Percentiles rank a stretch among this genome's conserved stretches.
Evolutionary conservation across 2,113 vertebrate species (phyloP).

Genomic region (Neolamprologus cancellatus): DNA sequence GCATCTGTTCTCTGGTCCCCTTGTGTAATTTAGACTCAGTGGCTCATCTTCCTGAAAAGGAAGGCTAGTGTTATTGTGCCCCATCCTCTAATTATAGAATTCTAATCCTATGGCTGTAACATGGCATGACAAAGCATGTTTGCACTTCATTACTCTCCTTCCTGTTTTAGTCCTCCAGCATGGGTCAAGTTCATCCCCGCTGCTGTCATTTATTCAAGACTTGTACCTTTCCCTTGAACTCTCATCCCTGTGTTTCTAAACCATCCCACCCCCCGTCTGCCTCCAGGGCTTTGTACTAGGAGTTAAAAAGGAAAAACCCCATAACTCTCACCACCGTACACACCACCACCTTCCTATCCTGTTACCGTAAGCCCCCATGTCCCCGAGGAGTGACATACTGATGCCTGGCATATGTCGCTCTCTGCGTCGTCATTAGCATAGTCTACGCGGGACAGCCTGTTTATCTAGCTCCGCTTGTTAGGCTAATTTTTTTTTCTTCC

Average conservation of each 20-base stretch:
- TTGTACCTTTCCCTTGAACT: conserved; percentile 37
- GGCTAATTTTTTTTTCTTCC: conserved; percentile 26
- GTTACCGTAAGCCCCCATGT: conserved; percentile 62
- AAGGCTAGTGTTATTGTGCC: conserved; percentile 58
- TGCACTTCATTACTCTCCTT: conserved; percentile 66
- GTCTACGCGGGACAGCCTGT: conserved; percentile 44
- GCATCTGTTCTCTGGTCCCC: conserved; percentile 50
- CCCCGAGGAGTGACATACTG: conserved; percentile 60
- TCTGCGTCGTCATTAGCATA: conserved; percentile 56
- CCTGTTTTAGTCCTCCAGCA: conserved; percentile 57
- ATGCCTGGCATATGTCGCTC: conserved; percentile 68
- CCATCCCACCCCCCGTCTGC: not conserved
- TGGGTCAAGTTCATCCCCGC: conserved; percentile 62
- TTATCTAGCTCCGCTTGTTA: conserved; percentile 53
- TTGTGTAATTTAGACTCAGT: conserved; percentile 46
- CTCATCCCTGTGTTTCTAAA: conserved; percentile 4
- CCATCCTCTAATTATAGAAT: conserved; percentile 69
- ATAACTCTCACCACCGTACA: not conserved
- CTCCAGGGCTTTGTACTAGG: conserved; percentile 38
- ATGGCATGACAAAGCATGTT: conserved; percentile 72
- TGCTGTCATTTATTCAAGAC: conserved; percentile 50
- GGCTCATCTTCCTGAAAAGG: conserved; percentile 51
- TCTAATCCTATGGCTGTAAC: conserved; percentile 65
- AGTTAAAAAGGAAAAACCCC: not conserved
- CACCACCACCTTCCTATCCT: conserved; percentile 51